Percentiles rank a stretch among this genome's conserved stretches.
Evolutionary conservation across 2,113 vertebrate genomes (phyloP).

Genomic region (Ictalurus furcatus): DNA sequence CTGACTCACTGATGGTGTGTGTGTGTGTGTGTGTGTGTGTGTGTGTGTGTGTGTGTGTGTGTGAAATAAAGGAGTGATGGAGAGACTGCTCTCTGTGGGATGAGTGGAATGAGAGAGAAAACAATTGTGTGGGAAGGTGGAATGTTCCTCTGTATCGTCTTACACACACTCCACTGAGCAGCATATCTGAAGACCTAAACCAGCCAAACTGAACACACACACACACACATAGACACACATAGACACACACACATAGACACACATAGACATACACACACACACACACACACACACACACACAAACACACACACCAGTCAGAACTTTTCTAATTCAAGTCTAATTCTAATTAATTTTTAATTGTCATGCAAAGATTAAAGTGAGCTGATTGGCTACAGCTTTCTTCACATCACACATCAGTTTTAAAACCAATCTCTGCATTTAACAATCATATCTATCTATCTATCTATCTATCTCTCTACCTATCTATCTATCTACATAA

Average conservation of each 20-base stretch:
- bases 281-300: background rate
- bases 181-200: background rate
- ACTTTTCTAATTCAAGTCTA: background rate
- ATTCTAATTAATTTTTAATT: background rate
- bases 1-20: constrained; percentile 1
- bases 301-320: no score
- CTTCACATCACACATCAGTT: no score
- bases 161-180: background rate
- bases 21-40: constrained; percentile 5
- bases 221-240: background rate
- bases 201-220: background rate
- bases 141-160: background rate
- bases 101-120: constrained; percentile 9
- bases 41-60: constrained; percentile 9
- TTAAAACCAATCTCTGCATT: no score
- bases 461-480: background rate
- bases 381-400: no score
- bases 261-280: background rate
- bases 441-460: background rate
- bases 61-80: constrained; percentile 1
- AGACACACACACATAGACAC: background rate
- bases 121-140: background rate
- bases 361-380: no score
- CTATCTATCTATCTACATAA: background rate
- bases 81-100: constrained; percentile 12